Conservation (phyloP, 2,113 vertebrate species). For the Microtus montanus region DNA sequence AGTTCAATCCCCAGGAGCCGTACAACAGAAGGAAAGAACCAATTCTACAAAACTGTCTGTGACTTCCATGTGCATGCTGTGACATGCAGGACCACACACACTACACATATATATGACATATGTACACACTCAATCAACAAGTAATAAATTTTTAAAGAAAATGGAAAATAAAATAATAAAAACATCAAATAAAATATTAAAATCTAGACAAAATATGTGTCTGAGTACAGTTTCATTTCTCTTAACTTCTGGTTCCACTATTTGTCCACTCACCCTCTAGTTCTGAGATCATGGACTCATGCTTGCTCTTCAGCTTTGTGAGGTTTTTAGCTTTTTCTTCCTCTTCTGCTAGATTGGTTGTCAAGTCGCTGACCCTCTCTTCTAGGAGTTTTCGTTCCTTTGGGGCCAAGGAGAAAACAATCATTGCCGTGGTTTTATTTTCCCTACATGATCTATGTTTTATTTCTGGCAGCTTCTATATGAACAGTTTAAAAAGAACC, state of each 20-base stretch:
- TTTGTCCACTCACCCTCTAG: constrained; percentile 88
- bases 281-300: constrained; percentile 98
- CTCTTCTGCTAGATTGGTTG: constrained; percentile 95
- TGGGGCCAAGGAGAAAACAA: constrained; percentile 24
- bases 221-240: neutral
- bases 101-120: neutral
- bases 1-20: no score
- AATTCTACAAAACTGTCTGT: neutral
- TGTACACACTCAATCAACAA: neutral
- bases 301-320: constrained; percentile 95
- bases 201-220: neutral
- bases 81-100: neutral
- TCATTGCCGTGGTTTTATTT: fast-evolving
- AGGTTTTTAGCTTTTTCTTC: constrained; percentile 98
- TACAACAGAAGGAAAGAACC: neutral
- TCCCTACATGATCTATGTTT: neutral
- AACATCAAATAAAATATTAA: neutral
- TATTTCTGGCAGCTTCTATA: neutral
- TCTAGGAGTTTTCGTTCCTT: constrained; percentile 95
- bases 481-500: neutral
- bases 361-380: constrained; percentile 93
- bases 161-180: neutral
- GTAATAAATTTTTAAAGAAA: neutral
- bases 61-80: neutral
- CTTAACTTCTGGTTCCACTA: neutral